phyloP scores from a whole-genome alignment of 1,140 invertebrate species.

The Parapsyche elsis region DNA sequence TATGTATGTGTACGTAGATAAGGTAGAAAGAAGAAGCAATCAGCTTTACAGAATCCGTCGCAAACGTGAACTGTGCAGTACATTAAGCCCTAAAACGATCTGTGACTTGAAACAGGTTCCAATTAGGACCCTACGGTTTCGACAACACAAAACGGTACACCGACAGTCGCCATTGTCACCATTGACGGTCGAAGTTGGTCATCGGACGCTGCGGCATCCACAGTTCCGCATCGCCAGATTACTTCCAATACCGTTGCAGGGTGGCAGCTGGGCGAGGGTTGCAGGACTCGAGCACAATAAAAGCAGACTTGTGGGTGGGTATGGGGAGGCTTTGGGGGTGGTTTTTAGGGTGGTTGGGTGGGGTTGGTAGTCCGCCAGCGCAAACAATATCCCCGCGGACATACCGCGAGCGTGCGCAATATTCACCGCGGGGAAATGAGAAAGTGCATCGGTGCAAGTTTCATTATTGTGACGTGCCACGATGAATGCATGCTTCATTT shows the following conservation, averaged over 20 bases:
- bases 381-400: conserved; percentile 47
- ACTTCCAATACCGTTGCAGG: conserved; percentile 28
- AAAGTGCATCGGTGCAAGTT: conserved; percentile 37
- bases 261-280: background rate
- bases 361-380: background rate
- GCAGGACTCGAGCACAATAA: conserved; percentile 39
- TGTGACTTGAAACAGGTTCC: no score
- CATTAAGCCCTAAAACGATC: no score
- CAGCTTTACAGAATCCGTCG: no score
- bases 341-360: no score
- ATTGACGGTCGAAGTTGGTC: background rate
- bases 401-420: conserved; percentile 25
- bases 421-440: conserved; percentile 19
- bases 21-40: no score
- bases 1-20: no score
- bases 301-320: background rate
- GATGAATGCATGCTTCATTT: conserved; percentile 8
- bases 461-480: conserved; percentile 19
- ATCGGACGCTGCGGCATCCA: background rate
- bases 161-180: no score
- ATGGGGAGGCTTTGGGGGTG: no score
- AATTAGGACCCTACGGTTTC: no score
- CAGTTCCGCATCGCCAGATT: conserved; percentile 38
- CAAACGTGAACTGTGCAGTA: no score
- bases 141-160: no score